Base-by-base conservation (phyloP, 2,888 invertebrate genomes). In the Artemia sinica region DNA sequence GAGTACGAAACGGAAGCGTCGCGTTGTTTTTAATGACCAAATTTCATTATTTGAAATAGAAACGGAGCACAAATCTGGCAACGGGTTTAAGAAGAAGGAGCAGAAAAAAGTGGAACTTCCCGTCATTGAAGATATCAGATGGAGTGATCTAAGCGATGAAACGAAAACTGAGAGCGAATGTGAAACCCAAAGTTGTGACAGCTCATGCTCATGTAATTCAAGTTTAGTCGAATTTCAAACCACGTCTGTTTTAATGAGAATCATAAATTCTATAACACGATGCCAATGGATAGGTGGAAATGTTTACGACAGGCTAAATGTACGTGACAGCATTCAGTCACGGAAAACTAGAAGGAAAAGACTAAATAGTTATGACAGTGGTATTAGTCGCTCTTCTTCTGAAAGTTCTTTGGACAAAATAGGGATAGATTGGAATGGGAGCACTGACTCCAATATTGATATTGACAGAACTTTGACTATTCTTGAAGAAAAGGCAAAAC, bases 381-480 rank as follows among this genome's bases (percentile, higher is more conserved):
- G 51, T 14, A 51, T 63, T 49, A 69, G 69, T 49, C 63, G 69
- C 65, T 63, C 69, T 2, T 65, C 65, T 14, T 65, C 49, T 18
- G 58, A 49, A 4, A n/a, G 41, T 14, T 51, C 18, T 65, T 13
- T 10, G 48, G 63, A 18, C 48, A 52, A 68, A 14, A 63, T 52
- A 18, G 28, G 48, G 13, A 49, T 48, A n/a, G 68, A 51, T 11
- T 68, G 65, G 50, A 13, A 72, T 66, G 72, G 80, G 74, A 79
- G 79, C 76, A 78, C 75, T 74, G 79, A 79, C 67, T 79, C 79
- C 1, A 73, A 79, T 63, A 76, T 75, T 50, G 77, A 79, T 68
- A 79, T 79, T 67, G 78, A 79, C 71, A 78, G 78, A 71, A 79
- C 79, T 63, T 75, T 79, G 71, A 75, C 77, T 74, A 78, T 78